A percentile compares a stretch with the other conserved stretches of the same genome.
These are phyloP conservation scores for Enteromius viviparus DNA, from an alignment of 2,797 vertebrate species.

Conservation along the genomic window DNA sequence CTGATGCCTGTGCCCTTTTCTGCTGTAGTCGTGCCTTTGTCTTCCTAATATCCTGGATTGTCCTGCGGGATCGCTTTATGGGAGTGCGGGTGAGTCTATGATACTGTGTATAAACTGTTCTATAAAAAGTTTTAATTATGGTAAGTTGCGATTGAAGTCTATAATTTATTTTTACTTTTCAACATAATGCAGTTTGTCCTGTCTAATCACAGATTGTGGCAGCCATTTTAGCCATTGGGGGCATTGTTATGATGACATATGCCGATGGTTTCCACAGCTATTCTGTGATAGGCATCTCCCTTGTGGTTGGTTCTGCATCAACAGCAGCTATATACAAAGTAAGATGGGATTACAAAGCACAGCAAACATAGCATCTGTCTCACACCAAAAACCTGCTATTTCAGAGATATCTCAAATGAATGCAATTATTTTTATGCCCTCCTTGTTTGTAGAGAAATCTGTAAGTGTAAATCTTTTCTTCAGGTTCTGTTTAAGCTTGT, in stretches of 20 bases:
- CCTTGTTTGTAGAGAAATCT: constrained; percentile 13
- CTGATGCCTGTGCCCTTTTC: constrained; percentile 95
- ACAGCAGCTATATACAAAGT: constrained; percentile 87
- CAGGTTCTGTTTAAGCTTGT: constrained; percentile 86
- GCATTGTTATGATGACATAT: constrained; percentile 88
- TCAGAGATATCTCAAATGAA: background rate
- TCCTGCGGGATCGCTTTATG: constrained; percentile 98
- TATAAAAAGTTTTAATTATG: background rate
- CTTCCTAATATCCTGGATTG: constrained; percentile 98
- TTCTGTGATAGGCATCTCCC: constrained; percentile 83
- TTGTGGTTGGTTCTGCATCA: constrained; percentile 85
- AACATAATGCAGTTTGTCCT: constrained; percentile 4
- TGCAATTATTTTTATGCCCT: constrained; percentile 29
- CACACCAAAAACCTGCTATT: background rate
- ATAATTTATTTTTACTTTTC: background rate
- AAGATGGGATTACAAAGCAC: constrained; percentile 27
- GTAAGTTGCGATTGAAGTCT: background rate
- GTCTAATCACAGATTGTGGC: constrained; percentile 82
- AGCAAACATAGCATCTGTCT: background rate
- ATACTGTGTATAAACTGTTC: background rate
- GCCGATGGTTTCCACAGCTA: constrained; percentile 86
- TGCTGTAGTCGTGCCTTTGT: constrained; percentile 99
- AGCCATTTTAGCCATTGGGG: constrained; percentile 85
- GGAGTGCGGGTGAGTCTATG: constrained; percentile 91
- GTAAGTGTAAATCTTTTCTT: constrained; percentile 24